Evolutionary conservation across 2,888 invertebrate species (phyloP).

Genomic region (Therioaphis trifolii): DNA sequence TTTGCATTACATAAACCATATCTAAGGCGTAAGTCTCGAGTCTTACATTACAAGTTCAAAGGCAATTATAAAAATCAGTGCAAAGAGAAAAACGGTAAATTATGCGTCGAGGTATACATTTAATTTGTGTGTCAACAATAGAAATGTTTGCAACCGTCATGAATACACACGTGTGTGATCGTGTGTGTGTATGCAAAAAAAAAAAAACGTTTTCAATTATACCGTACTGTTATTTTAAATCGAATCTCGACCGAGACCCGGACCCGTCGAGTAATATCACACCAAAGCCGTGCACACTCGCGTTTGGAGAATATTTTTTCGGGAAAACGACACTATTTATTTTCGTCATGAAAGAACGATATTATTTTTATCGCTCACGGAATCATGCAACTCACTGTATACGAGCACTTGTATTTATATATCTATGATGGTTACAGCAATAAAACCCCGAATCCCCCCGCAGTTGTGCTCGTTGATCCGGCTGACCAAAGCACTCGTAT

Average conservation of each 20-base stretch:
- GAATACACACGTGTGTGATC: too few species aligned
- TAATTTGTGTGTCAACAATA: too few species aligned
- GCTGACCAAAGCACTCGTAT: conserved; percentile 18
- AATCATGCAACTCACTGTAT: not conserved
- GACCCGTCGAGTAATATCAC: not conserved
- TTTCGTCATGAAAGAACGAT: not conserved
- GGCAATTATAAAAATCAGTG: too few species aligned
- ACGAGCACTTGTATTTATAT: too few species aligned
- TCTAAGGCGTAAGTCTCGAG: too few species aligned
- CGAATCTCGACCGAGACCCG: not conserved
- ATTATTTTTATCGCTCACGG: not conserved
- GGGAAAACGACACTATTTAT: conserved; percentile 2
- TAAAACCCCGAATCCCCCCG: not conserved
- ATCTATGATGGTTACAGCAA: not conserved
- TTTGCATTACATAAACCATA: too few species aligned
- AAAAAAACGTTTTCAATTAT: conserved; percentile 4
- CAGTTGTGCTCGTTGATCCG: not conserved
- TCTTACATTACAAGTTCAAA: too few species aligned
- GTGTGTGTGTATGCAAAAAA: not conserved
- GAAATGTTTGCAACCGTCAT: not conserved
- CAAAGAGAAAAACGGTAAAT: too few species aligned
- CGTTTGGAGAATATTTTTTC: not conserved
- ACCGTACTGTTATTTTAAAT: conserved; percentile 8
- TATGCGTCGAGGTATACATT: too few species aligned
- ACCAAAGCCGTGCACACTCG: not conserved